Percentiles rank a stretch among this genome's conserved stretches.
phyloP scores from a whole-genome alignment of 1,140 invertebrate genomes.

The Pseudobourletiella spinata region DNA sequence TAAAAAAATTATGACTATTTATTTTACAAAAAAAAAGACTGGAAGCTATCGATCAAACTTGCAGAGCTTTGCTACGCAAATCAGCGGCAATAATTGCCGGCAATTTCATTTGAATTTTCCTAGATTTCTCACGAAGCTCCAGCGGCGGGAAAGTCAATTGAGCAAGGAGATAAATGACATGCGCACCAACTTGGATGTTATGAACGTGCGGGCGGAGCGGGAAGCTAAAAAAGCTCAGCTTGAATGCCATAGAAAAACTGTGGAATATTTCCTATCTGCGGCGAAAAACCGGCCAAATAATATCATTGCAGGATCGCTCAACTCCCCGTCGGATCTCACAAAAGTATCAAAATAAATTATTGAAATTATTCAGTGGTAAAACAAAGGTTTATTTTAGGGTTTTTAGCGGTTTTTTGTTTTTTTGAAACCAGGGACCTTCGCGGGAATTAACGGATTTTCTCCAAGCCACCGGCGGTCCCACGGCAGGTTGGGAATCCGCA shows the following conservation, averaged over 20 bases:
- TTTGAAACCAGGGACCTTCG: conserved; percentile 14
- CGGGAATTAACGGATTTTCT: conserved; percentile 21
- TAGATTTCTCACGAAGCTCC: conserved; percentile 21
- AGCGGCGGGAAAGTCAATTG: conserved; percentile 18
- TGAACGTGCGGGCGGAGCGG: conserved; percentile 21
- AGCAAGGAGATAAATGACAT: conserved; percentile 19
- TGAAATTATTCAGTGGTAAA: no score
- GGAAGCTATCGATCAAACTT: no score
- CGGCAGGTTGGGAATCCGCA: conserved; percentile 21
- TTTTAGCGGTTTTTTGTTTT: no score
- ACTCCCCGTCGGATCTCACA: no score
- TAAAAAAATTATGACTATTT: no score
- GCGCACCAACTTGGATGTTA: conserved; percentile 16
- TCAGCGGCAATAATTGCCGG: not conserved
- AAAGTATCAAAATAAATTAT: no score
- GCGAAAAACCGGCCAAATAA: conserved; percentile 2
- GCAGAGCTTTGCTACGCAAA: no score
- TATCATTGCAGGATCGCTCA: no score
- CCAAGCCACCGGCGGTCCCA: conserved; percentile 18
- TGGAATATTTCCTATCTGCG: not conserved
- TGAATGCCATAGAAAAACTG: not conserved
- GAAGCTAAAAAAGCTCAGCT: conserved; percentile 10
- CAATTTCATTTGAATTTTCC: not conserved
- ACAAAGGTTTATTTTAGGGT: not conserved
- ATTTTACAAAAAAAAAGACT: no score